A percentile compares a stretch with the other conserved stretches of the same genome.
Evolutionary conservation across 2,888 invertebrate genomes (phyloP).

Genomic region (Pardosa pseudoannulata): DNA sequence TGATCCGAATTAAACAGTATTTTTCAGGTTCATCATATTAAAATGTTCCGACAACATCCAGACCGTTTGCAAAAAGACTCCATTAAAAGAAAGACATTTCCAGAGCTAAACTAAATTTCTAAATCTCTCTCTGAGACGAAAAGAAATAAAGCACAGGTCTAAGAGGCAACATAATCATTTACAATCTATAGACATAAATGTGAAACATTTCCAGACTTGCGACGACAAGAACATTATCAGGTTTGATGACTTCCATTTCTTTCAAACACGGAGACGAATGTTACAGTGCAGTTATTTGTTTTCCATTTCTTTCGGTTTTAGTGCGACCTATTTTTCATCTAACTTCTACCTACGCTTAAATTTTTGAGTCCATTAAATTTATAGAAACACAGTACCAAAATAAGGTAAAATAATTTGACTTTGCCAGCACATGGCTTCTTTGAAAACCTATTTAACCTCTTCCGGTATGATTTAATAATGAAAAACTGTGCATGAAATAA

Average conservation of each 20-base stretch:
- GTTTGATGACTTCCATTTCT: conserved; percentile 6
- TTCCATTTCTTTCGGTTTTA: background rate
- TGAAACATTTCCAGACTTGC: conserved; percentile 1
- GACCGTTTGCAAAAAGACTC: too few species aligned
- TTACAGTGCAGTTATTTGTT: background rate
- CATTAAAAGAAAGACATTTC: too few species aligned
- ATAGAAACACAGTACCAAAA: too few species aligned
- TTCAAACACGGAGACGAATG: background rate
- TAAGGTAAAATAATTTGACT: too few species aligned
- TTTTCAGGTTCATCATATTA: too few species aligned
- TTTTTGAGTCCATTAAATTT: too few species aligned
- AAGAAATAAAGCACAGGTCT: background rate
- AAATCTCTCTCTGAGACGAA: background rate
- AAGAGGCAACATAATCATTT: background rate
- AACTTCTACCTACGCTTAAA: background rate
- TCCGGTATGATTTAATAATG: too few species aligned
- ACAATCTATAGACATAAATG: background rate
- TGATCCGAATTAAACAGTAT: too few species aligned
- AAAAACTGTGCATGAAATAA: too few species aligned
- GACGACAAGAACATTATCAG: conserved; percentile 9
- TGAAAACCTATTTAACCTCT: too few species aligned
- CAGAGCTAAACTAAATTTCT: background rate
- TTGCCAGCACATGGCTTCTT: too few species aligned
- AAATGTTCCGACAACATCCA: too few species aligned
- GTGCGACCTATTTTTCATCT: background rate